Evolutionary conservation across 2,797 vertebrate genomes (phyloP), one percentile per base, ranked within the genome.

Genomic region (Meda fulgida): DNA sequence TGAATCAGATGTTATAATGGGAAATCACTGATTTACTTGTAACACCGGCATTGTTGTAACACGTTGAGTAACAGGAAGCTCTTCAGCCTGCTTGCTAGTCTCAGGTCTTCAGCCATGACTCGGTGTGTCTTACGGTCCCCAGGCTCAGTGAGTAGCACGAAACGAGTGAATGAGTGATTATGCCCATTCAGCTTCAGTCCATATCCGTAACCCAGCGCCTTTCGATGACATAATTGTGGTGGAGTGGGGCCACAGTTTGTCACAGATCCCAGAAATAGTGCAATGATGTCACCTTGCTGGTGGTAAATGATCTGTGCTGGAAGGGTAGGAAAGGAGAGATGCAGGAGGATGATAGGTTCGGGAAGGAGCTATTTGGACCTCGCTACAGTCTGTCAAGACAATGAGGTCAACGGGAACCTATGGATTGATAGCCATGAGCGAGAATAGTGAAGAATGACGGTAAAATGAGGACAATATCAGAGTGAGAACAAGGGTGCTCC

Each of bases 211-310:
- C 81, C 72, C 65, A 23, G 80, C 29, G 40, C 83, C 71, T 87
- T 89, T 91, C 91, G 92, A 94, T 96, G 94, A 95, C 93, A 93
- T 95, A 93, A 95, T 93, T 92, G 92, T 92, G 93, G 91, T 89
- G 90, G 90, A 90, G 90, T 76, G 75, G 84, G 81, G 85, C 86
- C 80, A 83, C 90, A 81, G 89, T 90, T 88, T 91, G 91, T 92
- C 93, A 94, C 89, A 29, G 91, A 92, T 92, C 92, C 94, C 92
- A 93, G 93, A 92, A 95, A 95, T 94, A 94, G 92, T 90, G 91
- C 90, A 90, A 90, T 95, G 94, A 94, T 94, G 93, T 96, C 93
- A 95, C 87, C 85, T 89, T 90, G 88, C 91, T 94, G 92, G 92
- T 94, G 94, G 93, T 94, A 96, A 92, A 90, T 71, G 88, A 93